Evolutionary conservation across 2,888 invertebrate genomes (phyloP).

Genomic region (Calliopum simillimum): DNA sequence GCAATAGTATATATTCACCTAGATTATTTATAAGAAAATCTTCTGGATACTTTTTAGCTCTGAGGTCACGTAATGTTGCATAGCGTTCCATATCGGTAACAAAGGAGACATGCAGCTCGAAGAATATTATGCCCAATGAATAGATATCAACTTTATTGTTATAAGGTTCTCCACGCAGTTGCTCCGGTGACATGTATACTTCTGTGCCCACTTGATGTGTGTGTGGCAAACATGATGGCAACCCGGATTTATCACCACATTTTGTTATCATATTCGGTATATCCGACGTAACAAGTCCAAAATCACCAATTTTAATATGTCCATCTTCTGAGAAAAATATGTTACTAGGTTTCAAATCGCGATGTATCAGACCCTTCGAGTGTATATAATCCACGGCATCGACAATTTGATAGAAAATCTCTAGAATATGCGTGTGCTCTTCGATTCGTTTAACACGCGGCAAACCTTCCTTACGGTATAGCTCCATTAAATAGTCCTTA

Average conservation of each 20-base stretch:
- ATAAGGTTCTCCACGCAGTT: conserved; percentile 79
- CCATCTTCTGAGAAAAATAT: conserved; percentile 94
- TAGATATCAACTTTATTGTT: conserved; percentile 95
- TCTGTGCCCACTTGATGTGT: conserved; percentile 85
- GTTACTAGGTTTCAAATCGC: conserved; percentile 95
- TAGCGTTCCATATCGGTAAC: conserved; percentile 91
- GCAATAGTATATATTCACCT: conserved; percentile 78
- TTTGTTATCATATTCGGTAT: conserved; percentile 64
- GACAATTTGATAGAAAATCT: conserved; percentile 90
- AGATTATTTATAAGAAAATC: conserved; percentile 75
- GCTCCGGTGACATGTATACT: conserved; percentile 98
- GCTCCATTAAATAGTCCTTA: too few species aligned
- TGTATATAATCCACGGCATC: conserved; percentile 97
- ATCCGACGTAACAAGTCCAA: conserved; percentile 93
- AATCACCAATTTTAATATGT: conserved; percentile 95
- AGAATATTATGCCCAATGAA: conserved; percentile 92
- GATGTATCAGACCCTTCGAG: conserved; percentile 90
- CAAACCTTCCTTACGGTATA: conserved; percentile 88
- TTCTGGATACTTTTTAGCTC: conserved; percentile 76
- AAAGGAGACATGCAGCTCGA: conserved; percentile 92
- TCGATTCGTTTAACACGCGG: conserved; percentile 72
- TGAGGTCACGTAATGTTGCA: conserved; percentile 74
- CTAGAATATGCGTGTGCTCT: conserved; percentile 70
- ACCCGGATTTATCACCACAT: conserved; percentile 55
- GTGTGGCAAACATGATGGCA: conserved; percentile 68